Evolutionary conservation across 1,140 invertebrate species (phyloP), one percentile per base, ranked within the genome.

Genomic region (Tetraneura akinire): DNA sequence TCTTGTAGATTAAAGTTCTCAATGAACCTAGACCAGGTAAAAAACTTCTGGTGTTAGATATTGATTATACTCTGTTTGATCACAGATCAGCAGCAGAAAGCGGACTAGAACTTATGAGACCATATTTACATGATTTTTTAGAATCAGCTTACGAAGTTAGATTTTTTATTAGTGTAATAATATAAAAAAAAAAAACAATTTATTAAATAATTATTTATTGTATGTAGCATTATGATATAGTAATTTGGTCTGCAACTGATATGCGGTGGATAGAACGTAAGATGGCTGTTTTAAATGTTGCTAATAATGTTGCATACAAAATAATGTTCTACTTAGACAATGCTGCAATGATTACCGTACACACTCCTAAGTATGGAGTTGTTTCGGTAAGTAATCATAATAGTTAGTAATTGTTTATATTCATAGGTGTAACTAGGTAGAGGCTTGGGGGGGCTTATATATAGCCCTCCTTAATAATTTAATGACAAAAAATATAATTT

Each of bases 231-330:
- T 96, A 95, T 83, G 94, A 95, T 84, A 94, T 95, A 83, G 93
- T 94, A 0, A 95, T 94, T 82, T 94, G 93, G 96, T 98, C 97
- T 51, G 97, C 97, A 1, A 99, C 97, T 1, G 93, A 92, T 81
- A 98, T 98, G 96, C 97, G 95, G 83, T 98, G 96, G 96, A 98
- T 99, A 68, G 94, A 97, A 83, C 94, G 97, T 83, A 99, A 99
- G 87, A 98, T 99, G 96, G 92, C 93, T 78, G 86, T 98, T 29
- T 87, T 98, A 0, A 96, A 96, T 0, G 95, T 98, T 0, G 87
- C 91, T 0, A 90, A 86, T 37, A 91, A 98, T 87, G 88, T 91
- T 8, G 90, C 92, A 81, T 99, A 98, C 85, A 98, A 97, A 87
- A 94, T 99, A 81, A 90, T 93, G 82, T 98, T 97, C 86, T 93